A percentile compares a stretch with the other conserved stretches of the same genome.
These are phyloP conservation scores for Tenthredo distinguenda DNA, from an alignment of 2,888 invertebrate genomes.

Conservation along the genomic window DNA sequence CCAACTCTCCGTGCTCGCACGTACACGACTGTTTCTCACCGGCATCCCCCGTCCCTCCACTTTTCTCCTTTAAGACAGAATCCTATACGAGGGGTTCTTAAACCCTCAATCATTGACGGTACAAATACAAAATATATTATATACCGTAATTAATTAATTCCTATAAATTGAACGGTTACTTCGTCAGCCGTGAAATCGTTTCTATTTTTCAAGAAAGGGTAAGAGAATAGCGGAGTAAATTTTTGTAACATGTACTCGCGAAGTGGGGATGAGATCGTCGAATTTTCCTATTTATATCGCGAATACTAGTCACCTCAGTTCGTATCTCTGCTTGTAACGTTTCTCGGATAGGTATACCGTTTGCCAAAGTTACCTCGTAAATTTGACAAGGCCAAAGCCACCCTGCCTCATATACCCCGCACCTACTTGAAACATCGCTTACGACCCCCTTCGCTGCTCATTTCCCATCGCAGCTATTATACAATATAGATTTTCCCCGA, in stretches of 20 bases:
- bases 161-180: not conserved
- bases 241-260: not conserved
- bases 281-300: not conserved
- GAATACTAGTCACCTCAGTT: not conserved
- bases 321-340: not conserved
- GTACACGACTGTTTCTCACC: not conserved
- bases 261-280: not conserved
- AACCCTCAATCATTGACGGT: not conserved
- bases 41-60: not conserved
- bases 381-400: constrained; percentile 3
- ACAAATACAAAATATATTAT: not conserved
- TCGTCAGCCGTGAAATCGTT: not conserved
- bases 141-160: not conserved
- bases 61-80: not conserved
- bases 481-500: not conserved
- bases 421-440: constrained; percentile 1
- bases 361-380: not conserved
- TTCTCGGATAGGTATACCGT: not conserved
- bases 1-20: not conserved
- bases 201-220: not conserved
- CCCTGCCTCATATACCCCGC: not conserved
- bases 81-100: not conserved
- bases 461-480: not conserved
- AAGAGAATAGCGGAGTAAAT: not conserved
- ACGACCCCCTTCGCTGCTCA: not conserved